A percentile compares a stretch with the other conserved stretches of the same genome.
These are phyloP conservation scores for Noctua fimbriata DNA, from an alignment of 2,888 invertebrate species.

Conservation along the genomic window DNA sequence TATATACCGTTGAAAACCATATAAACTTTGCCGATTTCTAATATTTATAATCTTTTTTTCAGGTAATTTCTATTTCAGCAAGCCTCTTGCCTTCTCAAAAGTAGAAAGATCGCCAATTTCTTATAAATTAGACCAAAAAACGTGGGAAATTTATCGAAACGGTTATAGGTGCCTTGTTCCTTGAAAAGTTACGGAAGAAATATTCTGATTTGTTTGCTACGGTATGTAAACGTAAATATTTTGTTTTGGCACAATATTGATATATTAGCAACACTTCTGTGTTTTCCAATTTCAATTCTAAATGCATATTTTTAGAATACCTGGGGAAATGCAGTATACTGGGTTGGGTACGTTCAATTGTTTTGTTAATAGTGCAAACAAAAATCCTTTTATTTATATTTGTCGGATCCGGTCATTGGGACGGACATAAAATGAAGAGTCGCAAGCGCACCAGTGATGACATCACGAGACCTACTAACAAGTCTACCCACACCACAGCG, in stretches of 20 bases:
- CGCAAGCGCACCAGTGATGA: too few species aligned
- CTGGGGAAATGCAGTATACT: not conserved
- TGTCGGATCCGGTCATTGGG: too few species aligned
- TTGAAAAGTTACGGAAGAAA: conserved; percentile 68
- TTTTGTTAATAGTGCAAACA: not conserved
- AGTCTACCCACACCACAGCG: too few species aligned
- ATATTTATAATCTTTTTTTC: too few species aligned
- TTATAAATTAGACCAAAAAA: conserved; percentile 12
- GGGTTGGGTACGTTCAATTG: not conserved
- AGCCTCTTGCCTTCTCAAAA: not conserved
- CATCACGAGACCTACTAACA: too few species aligned
- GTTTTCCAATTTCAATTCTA: conserved; percentile 32
- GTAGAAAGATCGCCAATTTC: not conserved
- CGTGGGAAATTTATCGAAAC: conserved; percentile 66
- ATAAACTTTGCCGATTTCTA: too few species aligned
- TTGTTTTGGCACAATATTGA: conserved; percentile 49
- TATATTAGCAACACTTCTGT: conserved; percentile 26
- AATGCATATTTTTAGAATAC: conserved; percentile 12
- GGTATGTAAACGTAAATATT: conserved; percentile 59
- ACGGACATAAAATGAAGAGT: too few species aligned
- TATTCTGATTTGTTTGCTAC: conserved; percentile 66
- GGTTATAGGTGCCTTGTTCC: conserved; percentile 65
- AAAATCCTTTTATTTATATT: not conserved
- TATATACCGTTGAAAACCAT: too few species aligned
- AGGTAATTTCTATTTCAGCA: too few species aligned